Conservation (phyloP, 2,888 invertebrate species). For the Epicampocera succincta region DNA sequence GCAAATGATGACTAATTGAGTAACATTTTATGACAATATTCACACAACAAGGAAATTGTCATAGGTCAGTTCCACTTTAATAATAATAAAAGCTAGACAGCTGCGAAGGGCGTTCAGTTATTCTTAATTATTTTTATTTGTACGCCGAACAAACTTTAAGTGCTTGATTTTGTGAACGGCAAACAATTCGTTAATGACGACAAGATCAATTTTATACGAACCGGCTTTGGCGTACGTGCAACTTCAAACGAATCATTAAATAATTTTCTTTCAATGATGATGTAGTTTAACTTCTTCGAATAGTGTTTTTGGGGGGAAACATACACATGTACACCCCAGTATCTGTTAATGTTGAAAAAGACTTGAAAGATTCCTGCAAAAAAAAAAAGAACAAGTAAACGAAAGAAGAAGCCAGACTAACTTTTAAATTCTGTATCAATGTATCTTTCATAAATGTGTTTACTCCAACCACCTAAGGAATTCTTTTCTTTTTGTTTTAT, state of each 20-base stretch:
- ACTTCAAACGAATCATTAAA: constrained; percentile 51
- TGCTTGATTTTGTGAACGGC: constrained; percentile 21
- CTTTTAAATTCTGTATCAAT: neutral
- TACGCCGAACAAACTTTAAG: neutral
- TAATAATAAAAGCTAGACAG: constrained; percentile 36
- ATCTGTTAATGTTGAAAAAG: no score
- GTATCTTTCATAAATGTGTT: no score
- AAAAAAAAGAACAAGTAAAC: no score
- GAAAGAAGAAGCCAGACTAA: no score
- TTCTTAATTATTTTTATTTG: constrained; percentile 26
- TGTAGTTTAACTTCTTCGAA: constrained; percentile 16
- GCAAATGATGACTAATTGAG: constrained; percentile 23
- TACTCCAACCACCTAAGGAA: no score
- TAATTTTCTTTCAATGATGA: constrained; percentile 18
- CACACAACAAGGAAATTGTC: constrained; percentile 27
- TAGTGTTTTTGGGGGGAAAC: neutral
- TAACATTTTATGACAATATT: constrained; percentile 23
- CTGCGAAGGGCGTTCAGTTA: neutral
- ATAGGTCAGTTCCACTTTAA: constrained; percentile 55
- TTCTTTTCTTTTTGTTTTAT: no score
- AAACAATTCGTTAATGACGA: neutral
- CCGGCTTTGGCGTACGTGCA: constrained; percentile 62
- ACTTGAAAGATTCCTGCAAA: no score
- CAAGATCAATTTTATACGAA: neutral
- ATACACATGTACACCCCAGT: no score